Base-by-base conservation (phyloP, 2,113 vertebrate species). In the Oreotragus oreotragus region DNA sequence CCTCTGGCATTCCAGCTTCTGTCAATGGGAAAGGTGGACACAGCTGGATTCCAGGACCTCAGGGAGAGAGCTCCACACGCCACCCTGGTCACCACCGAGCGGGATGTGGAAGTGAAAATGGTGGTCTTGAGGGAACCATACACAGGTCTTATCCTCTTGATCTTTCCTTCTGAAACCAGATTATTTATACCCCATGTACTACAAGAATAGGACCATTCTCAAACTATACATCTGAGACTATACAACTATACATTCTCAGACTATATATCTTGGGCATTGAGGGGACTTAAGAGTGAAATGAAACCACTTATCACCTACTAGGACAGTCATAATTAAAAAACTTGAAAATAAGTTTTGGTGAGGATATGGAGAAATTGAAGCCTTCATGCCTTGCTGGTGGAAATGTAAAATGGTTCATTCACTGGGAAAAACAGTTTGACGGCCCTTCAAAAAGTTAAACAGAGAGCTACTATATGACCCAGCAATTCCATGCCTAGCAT, bases 81-180 rank as follows among this genome's bases (percentile, higher is more conserved):
- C 36, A 6, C 27, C 45, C 17, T 3, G 16, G 3, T 14, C 23
- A 0, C 53, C 3, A 1, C 19, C 36, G 16, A 3, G 7, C 1
- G 6, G 30, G 19, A 2, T 0, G 6, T 19, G 43, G 33, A 2
- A 15, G 9, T 17, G 39, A 60, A 12, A 14, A 7, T 3, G 10
- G 6, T 0, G 6, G 6, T 28, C 36, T n/a, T 15, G 4, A 81
- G 90, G 58, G 43, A 57, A 1, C 9, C 47, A 3, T 9, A 4
- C 0, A 0, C 23, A 15, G 27, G 47, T 55, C 70, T 64, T 43
- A 12, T 10, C 55, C 30, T 8, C 60, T 25, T 27, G 57, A 85
- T 6, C 45, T 84, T 53, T 15, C 66, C 6, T 4, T 73, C 66
- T 76, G n/a, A 28, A 70, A 30, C 36, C 14, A 25, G 17, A 5